These are phyloP conservation scores for Rhagologus leucostigma DNA, from an alignment of 2,113 vertebrate genomes.

Conservation along the genomic window DNA sequence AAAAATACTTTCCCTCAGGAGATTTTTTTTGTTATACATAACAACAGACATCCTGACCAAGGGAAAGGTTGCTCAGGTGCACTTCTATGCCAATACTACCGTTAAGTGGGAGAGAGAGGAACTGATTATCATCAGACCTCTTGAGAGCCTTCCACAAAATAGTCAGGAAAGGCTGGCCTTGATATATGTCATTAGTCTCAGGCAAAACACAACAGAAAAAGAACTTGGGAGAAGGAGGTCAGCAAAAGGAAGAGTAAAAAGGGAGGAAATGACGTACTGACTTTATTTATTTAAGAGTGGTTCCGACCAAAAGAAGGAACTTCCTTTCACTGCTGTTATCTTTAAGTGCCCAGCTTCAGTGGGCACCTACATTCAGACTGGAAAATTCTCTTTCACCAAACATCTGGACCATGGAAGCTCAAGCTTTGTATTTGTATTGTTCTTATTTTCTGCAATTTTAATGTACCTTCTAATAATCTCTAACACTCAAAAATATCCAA, in stretches of 20 bases:
- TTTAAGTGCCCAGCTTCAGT: not conserved
- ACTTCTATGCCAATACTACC: not conserved
- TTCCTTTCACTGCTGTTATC: not conserved
- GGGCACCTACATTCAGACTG: not conserved
- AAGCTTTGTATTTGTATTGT: not conserved
- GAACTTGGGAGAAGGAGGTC: not conserved
- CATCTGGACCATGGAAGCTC: not conserved
- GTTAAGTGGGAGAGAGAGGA: not conserved
- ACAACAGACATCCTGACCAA: not conserved
- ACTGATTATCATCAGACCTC: not conserved
- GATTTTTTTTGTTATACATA: not conserved
- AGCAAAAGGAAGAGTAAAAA: not conserved
- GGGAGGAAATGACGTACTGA: not conserved
- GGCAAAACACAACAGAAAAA: not conserved
- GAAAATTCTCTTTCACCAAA: not conserved
- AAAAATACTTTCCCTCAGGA: not conserved
- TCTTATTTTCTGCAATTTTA: not conserved
- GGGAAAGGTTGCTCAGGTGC: not conserved
- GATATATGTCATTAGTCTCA: not conserved
- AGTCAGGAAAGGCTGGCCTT: not conserved
- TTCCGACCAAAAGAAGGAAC: not conserved
- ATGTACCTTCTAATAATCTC: not conserved
- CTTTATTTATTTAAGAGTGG: not conserved
- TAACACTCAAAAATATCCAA: not conserved
- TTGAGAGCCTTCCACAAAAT: not conserved